These are phyloP conservation scores for Drosophila mercatorum DNA, from an alignment of 2,888 invertebrate species.

Conservation along the genomic window DNA sequence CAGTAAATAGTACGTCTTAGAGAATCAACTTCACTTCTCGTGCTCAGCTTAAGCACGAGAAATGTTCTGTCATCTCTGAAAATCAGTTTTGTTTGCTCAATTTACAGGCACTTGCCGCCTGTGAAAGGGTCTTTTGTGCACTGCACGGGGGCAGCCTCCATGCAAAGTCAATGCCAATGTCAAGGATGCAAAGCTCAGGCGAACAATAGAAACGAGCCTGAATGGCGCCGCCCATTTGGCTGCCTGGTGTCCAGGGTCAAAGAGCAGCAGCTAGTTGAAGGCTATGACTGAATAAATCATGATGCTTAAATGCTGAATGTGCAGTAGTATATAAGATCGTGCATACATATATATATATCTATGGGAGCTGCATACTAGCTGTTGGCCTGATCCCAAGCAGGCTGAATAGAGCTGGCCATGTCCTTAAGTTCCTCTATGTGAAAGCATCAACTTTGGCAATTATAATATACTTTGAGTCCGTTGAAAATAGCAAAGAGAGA, in stretches of 20 bases:
- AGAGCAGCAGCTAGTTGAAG: constrained; percentile 4
- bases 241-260: constrained; percentile 40
- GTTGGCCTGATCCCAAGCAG: neutral
- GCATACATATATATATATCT: constrained; percentile 7
- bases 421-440: neutral
- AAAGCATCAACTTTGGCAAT: no score
- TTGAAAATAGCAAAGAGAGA: neutral
- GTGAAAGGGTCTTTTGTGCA: constrained; percentile 18
- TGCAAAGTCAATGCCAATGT: constrained; percentile 66
- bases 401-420: neutral
- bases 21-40: neutral
- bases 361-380: neutral
- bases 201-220: constrained; percentile 51
- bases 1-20: neutral
- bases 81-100: constrained; percentile 29
- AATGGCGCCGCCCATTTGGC: constrained; percentile 63
- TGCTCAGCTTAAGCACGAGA: neutral
- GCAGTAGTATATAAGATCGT: neutral
- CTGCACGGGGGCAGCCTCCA: constrained; percentile 38
- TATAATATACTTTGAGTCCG: neutral
- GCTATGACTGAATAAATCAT: constrained; percentile 59
- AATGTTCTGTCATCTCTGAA: constrained; percentile 23
- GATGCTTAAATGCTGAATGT: constrained; percentile 29
- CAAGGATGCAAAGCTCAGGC: constrained; percentile 66
- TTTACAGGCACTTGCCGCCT: constrained; percentile 26